Percentiles rank a stretch among this genome's conserved stretches.
phyloP scores from a whole-genome alignment of 2,888 invertebrate species.

The Notodonta dromedarius region DNA sequence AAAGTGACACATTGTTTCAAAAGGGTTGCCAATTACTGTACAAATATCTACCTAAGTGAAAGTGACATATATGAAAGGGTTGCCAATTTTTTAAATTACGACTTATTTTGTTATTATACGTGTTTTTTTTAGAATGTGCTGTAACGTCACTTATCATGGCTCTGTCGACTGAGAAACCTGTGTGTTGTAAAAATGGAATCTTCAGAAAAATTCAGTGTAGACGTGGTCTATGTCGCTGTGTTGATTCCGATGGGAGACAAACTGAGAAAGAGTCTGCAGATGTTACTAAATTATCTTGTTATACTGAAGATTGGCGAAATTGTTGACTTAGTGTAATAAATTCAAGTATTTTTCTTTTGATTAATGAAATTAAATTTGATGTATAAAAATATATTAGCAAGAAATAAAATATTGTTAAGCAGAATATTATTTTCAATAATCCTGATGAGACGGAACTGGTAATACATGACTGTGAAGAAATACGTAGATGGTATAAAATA shows the following conservation, averaged over 20 bases:
- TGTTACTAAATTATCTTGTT: slow-evolving; percentile 55
- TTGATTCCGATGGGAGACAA: slow-evolving; percentile 85
- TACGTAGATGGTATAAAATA: not conserved
- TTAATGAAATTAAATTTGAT: not conserved
- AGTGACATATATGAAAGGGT: no score
- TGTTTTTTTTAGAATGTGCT: slow-evolving; percentile 84
- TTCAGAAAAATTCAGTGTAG: slow-evolving; percentile 86
- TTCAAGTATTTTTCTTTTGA: not conserved
- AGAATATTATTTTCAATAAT: no score
- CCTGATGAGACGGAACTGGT: no score
- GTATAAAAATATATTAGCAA: not conserved
- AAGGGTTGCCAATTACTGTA: not conserved
- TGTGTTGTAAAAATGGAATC: slow-evolving; percentile 86
- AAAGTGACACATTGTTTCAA: not conserved
- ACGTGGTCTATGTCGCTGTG: slow-evolving; percentile 85
- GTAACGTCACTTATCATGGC: slow-evolving; percentile 76
- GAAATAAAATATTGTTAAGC: no score
- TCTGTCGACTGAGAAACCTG: slow-evolving; percentile 73
- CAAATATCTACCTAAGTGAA: not conserved
- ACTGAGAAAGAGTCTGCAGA: slow-evolving; percentile 59
- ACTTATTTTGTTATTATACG: not conserved
- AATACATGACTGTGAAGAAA: no score
- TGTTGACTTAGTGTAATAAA: slow-evolving; percentile 45
- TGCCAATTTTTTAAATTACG: not conserved
- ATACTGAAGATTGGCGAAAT: slow-evolving; percentile 56